phyloP scores from a whole-genome alignment of 2,797 vertebrate genomes.

The Sebastolobus alascanus region DNA sequence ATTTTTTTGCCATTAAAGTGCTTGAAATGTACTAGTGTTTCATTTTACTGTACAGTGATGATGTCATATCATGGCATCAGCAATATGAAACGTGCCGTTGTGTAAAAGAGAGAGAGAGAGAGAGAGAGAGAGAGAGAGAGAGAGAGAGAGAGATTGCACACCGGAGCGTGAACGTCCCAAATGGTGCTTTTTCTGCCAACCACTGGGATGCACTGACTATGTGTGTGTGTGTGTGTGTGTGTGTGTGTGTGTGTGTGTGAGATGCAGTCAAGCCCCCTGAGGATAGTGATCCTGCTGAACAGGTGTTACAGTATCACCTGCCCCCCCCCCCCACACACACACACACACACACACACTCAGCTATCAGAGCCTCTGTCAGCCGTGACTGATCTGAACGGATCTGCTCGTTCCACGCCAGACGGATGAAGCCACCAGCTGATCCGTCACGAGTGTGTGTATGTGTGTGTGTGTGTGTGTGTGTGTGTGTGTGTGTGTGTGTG shows the following conservation, averaged over 20 bases:
- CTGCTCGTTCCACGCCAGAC: constrained; percentile 43
- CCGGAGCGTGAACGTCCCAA: constrained; percentile 72
- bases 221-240: constrained; percentile 32
- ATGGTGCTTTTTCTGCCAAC: constrained; percentile 72
- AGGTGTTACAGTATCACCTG: constrained; percentile 75
- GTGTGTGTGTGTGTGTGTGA: constrained; percentile 24
- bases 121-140: not conserved
- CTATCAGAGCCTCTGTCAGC: constrained; percentile 40
- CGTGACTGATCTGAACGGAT: constrained; percentile 62
- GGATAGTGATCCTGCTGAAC: constrained; percentile 73
- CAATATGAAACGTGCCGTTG: constrained; percentile 14
- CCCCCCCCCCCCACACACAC: constrained; percentile 21
- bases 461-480: constrained; percentile 11
- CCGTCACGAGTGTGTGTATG: constrained; percentile 7
- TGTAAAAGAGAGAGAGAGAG: too few species aligned
- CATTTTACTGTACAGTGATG: not conserved
- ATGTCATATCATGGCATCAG: constrained; percentile 20
- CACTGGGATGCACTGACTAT: constrained; percentile 42
- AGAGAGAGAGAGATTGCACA: constrained; percentile 65
- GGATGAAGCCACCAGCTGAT: constrained; percentile 67
- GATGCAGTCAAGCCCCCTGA: constrained; percentile 55
- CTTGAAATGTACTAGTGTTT: not conserved
- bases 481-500: constrained; percentile 12
- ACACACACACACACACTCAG: not conserved
- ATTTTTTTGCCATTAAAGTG: too few species aligned